Percentiles rank a stretch among this genome's conserved stretches.
phyloP scores from a whole-genome alignment of 2,113 vertebrate species.

The Dolichotis patagonum region DNA sequence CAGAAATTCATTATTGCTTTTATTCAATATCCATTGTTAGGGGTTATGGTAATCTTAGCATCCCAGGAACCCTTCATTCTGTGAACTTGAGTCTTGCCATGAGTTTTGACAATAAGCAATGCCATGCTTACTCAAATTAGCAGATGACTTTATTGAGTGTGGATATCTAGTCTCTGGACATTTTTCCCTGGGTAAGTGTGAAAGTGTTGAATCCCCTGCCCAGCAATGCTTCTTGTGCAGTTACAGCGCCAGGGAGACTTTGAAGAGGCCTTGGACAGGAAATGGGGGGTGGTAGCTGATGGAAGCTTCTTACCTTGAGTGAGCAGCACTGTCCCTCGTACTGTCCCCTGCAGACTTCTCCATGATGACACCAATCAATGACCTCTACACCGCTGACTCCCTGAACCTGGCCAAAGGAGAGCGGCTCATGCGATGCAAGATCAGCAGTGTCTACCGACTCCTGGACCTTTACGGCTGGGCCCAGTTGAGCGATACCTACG shows the following conservation, averaged over 20 bases:
- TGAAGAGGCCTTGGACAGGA: not conserved
- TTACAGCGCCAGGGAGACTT: not conserved
- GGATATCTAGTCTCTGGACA: not conserved
- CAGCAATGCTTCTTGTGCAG: not conserved
- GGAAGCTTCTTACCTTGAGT: not conserved
- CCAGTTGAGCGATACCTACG: conserved; percentile 91
- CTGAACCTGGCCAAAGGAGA: conserved; percentile 94
- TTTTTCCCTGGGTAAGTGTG: not conserved
- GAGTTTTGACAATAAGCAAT: not conserved
- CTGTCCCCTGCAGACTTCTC: conserved; percentile 87
- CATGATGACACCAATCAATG: conserved; percentile 95
- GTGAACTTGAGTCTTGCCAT: not conserved
- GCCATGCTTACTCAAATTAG: not conserved
- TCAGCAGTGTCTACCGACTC: conserved; percentile 94
- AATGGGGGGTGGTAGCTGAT: not conserved
- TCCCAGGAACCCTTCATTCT: not conserved
- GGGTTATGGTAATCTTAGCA: not conserved
- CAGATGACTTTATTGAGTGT: not conserved
- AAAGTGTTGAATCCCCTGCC: not conserved
- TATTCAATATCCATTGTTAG: not conserved
- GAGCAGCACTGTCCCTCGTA: not conserved
- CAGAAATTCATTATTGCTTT: conserved; percentile 19
- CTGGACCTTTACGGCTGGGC: conserved; percentile 97
- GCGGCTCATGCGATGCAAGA: conserved; percentile 96
- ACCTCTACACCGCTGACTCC: conserved; percentile 91